Conservation (phyloP, 2,113 vertebrate species). For the Drymodes brunneopygia region DNA sequence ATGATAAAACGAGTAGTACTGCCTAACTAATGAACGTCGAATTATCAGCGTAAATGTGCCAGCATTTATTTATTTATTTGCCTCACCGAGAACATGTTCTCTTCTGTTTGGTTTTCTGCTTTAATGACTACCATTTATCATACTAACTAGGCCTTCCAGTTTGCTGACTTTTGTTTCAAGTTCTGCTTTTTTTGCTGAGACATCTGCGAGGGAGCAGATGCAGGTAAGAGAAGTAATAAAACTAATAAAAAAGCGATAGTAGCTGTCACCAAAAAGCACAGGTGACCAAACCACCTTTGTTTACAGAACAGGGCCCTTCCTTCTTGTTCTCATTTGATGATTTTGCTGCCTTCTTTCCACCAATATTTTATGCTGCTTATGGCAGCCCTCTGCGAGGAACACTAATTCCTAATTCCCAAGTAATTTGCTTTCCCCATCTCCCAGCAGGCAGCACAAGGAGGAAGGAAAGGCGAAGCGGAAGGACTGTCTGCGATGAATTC, state of each 20-base stretch:
- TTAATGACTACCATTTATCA: constrained; percentile 51
- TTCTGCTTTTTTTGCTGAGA: background rate
- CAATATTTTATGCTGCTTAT: background rate
- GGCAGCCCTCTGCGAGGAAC: background rate
- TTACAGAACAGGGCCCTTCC: background rate
- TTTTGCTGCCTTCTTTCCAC: background rate
- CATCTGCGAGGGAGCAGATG: background rate
- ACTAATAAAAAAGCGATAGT: background rate
- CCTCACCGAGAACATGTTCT: constrained; percentile 12
- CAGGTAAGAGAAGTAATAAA: background rate
- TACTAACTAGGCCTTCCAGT: constrained; percentile 27
- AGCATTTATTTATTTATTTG: constrained; percentile 49
- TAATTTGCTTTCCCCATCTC: background rate
- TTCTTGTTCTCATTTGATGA: background rate
- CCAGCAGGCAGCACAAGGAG: background rate
- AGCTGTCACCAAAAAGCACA: background rate
- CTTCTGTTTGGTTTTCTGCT: constrained; percentile 16
- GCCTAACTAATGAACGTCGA: constrained; percentile 21
- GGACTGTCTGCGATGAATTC: background rate
- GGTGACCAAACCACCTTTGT: background rate
- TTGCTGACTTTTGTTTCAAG: background rate
- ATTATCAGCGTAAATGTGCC: constrained; percentile 19
- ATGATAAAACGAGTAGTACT: constrained; percentile 8
- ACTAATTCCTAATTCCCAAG: background rate
- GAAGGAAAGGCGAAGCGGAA: fast-evolving